phyloP scores from a whole-genome alignment of 2,797 vertebrate genomes.

The Aplochiton taeniatus region DNA sequence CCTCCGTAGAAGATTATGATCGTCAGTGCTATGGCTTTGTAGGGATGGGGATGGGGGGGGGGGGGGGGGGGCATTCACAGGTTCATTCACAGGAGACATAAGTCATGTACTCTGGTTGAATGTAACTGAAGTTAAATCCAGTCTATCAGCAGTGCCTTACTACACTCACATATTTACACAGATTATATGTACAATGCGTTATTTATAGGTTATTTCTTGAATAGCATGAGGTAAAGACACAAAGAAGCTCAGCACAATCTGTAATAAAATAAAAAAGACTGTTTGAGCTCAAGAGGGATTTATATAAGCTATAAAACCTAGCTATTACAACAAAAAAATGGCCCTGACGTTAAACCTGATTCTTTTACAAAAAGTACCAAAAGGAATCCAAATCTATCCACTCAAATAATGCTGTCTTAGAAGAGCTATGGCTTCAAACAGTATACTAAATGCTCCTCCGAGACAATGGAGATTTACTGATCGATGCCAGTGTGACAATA shows the following conservation, averaged over 20 bases:
- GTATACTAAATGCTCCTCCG: background rate
- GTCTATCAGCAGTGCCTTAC: background rate
- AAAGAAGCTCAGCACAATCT: slow-evolving; percentile 38
- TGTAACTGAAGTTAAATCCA: background rate
- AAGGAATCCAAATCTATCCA: slow-evolving; percentile 25
- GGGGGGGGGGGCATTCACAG: slow-evolving; percentile 4
- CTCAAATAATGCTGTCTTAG: slow-evolving; percentile 25
- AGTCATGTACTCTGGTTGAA: background rate
- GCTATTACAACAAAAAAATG: slow-evolving; percentile 18
- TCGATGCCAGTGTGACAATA: slow-evolving; percentile 1
- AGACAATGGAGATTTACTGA: slow-evolving; percentile 1
- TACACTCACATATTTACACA: background rate
- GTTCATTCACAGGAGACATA: background rate
- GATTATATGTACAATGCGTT: slow-evolving; percentile 34
- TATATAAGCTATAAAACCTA: slow-evolving; percentile 35
- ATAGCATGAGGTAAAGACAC: slow-evolving; percentile 68
- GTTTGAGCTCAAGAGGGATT: slow-evolving; percentile 26
- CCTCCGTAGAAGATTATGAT: slow-evolving; percentile 52
- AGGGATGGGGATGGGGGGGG: slow-evolving; percentile 33
- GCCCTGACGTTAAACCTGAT: slow-evolving; percentile 21
- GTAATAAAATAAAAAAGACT: slow-evolving; percentile 19
- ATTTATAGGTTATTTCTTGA: slow-evolving; percentile 54
- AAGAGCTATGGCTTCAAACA: slow-evolving; percentile 52
- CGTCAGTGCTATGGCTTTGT: slow-evolving; percentile 71
- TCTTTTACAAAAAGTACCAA: slow-evolving; percentile 31